Base-by-base conservation (phyloP, 2,888 invertebrate genomes). In the Eutolmus rufibarbis region DNA sequence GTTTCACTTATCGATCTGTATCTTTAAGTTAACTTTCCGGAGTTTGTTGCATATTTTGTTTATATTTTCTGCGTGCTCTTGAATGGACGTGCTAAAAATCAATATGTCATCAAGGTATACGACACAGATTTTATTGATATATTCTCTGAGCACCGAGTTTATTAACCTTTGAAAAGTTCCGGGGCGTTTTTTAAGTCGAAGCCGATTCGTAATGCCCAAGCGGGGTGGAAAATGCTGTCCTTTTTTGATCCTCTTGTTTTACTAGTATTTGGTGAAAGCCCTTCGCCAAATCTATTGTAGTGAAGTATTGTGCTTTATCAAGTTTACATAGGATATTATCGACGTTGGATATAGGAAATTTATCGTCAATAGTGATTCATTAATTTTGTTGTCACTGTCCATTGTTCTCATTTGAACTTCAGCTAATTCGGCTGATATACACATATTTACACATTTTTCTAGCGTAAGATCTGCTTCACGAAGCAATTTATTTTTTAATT, bases 51-150 rank as follows among this genome's bases (percentile, higher is more conserved):
- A 43, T 43, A 43, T 43, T 43, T 43, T 5, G 12, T 43, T 43
- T 43, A 43, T 14, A 14, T 14, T 43, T 14, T 43, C 14, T 43
- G 14, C 43, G 43, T 43, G 43, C 9, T 43, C 43, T 14, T 43
- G 12, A 14, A 43, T 43, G 12, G 43, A 78, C 88, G 88, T 28
- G 89, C 74, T 77, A 16, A 89, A 89, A 0, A 89, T 66, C 12
- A 89, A 40, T 28, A 89, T 88, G 76, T 78, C 43, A 14, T 74
- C 28, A 1, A 78, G 14, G n/a, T 40, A 37, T 2, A 88, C 85
- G 2, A 88, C 86, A 76, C 87, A 87, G 5, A 87, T 88, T 85
- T 86, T 89, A 76, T 88, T 88, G 9, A 88, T 86, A 43, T 43
- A 87, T 5, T 89, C 86, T 14, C 37, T 31, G 28, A 76, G 31